These are phyloP conservation scores for Ceuthmochares aereus DNA, from an alignment of 2,113 vertebrate genomes.

Conservation along the genomic window DNA sequence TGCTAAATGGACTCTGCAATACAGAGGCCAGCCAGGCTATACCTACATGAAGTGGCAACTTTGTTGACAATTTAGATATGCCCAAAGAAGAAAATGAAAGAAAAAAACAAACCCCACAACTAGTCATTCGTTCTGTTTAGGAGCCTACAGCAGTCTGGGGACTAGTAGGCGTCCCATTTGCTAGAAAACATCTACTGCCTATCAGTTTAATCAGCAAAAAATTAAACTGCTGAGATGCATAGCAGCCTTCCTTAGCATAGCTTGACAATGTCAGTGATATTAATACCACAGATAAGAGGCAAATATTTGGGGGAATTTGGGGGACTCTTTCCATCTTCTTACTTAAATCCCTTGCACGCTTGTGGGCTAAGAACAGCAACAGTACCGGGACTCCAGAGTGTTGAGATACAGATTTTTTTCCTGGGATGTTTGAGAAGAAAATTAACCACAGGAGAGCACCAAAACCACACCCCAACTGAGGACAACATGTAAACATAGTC, in stretches of 20 bases:
- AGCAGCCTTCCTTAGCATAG: not conserved
- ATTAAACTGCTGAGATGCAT: not conserved
- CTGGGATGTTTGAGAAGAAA: not conserved
- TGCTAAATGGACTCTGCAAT: not conserved
- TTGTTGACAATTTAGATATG: not conserved
- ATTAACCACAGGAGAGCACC: not conserved
- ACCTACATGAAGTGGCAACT: not conserved
- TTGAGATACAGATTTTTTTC: not conserved
- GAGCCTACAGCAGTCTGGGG: not conserved
- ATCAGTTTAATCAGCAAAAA: not conserved
- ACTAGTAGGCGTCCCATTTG: not conserved
- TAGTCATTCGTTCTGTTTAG: not conserved
- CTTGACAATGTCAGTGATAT: not conserved
- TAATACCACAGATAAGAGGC: not conserved
- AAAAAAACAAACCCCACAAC: fast-evolving
- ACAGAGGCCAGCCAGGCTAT: not conserved
- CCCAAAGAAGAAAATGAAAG: not conserved
- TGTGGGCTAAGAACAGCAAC: not conserved
- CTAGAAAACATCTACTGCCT: not conserved
- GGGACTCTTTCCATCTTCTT: not conserved
- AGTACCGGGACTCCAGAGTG: not conserved
- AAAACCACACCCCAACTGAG: not conserved
- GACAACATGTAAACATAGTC: not conserved
- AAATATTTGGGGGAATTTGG: not conserved
- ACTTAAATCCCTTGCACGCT: not conserved